Base-by-base conservation (phyloP, 2,888 invertebrate species). In the Monoplex corrugatus region DNA sequence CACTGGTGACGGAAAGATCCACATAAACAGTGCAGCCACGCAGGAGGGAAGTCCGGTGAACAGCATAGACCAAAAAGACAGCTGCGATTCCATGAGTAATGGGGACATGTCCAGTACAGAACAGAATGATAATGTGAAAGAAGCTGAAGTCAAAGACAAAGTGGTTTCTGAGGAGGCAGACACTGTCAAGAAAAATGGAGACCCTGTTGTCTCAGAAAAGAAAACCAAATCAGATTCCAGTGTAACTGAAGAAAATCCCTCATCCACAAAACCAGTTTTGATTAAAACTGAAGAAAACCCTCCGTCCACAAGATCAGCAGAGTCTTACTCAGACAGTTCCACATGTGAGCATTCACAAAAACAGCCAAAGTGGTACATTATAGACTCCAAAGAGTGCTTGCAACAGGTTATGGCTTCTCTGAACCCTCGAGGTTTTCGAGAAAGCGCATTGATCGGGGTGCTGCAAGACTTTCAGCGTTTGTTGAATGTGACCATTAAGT, bases 381-480 rank as follows among this genome's bases (percentile, higher is more conserved):
- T 97, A 93, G 97, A 97, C 93, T 50, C 90, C 68, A 57, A 88
- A 68, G 78, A 87, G 89, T 72, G 89, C 89, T 5, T 89, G 35
- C 40, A 83, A 8, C 83, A 88, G 32, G 44, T 88, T 16, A 97
- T 98, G 35, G 96, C 97, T 75, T 96, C 97, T 0, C 97, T 99
- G 23, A 99, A 98, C 96, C 97, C 97, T 82, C 97, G 99, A 16
- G 99, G 99, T 0, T 95, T 97, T 88, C 97, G 99, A 2, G 99
- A 99, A 96, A 97, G 97, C n/a, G 97, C 98, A 83, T 97, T 99
- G 44, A 97, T 97, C 32, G 97, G 97, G 90, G 97, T 97, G 86
- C 96, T 99, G 44, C 45, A 93, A 57, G 95, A 97, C 80, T 97
- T 98, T 93, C 97, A 96, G 86, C 84, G 90, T 89, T 68, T 91